Evolutionary conservation across 2,113 vertebrate genomes (phyloP), one percentile per base, ranked within the genome.

Genomic region (Calyptomena viridis): DNA sequence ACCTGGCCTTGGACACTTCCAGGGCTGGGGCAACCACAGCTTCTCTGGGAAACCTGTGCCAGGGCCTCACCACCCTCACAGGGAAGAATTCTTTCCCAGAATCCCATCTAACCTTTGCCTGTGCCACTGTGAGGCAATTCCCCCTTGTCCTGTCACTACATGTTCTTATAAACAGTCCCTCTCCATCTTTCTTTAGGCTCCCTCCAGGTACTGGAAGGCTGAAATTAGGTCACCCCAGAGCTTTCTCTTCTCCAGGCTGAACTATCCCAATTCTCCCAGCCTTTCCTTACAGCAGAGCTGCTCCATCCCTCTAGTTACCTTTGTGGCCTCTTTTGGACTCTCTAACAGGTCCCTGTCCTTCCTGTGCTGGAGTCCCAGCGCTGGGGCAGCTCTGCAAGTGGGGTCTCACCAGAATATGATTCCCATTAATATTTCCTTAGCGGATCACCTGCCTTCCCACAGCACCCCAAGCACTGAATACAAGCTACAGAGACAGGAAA

Each of bases 391-490:
- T 24, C 40, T 63, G 56, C 4, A 6, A 15, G 23, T 46, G n/a
- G 56, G 20, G 16, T n/a, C 42, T 72, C 67, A 28, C 33, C 55
- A 83, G 35, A 47, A 12, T 5, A 3, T 0, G 0, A 60, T 39
- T 67, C 33, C 9, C 14, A 28, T n/a, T 44, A 37, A 8, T 47
- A 13, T 84, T 55, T 64, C 25, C 9, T 53, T 2, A 50, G 47
- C 5, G 6, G 59, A 62, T 12, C 33, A 33, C 12, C 60, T 59
- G 11, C 59, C 12, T 62, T 33, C 52, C 46, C 33, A 14, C 23
- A 21, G 52, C 6, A 24, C 24, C 27, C 25, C 53, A 28, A 44
- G 39, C 11, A 7, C 0, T 1, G 3, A 4, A 23, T 1, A 46
- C 22, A 1, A 2, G 25, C 44, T 31, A 53, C 46, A 66, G 80